Evolutionary conservation across 2,888 invertebrate species (phyloP).

Genomic region (Lamproptera curius): DNA sequence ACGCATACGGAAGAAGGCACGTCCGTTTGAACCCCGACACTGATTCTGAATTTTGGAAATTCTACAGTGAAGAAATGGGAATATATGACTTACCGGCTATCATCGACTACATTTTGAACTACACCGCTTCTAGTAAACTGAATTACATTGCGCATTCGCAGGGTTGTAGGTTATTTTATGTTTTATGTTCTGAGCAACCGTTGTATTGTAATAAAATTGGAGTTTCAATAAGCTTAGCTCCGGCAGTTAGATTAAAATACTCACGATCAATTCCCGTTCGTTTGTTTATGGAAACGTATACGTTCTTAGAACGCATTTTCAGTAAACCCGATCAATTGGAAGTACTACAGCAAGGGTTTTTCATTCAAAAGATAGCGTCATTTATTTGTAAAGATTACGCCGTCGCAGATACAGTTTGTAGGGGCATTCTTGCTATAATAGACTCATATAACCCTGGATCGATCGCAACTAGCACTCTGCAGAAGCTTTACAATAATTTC

Average conservation of each 20-base stretch:
- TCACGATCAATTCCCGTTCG: conserved; percentile 45
- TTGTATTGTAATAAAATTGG: conserved; percentile 81
- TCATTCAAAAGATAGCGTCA: background rate
- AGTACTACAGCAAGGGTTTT: background rate
- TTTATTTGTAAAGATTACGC: background rate
- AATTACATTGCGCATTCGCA: conserved; percentile 85
- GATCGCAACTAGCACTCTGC: background rate
- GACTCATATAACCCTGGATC: conserved; percentile 14
- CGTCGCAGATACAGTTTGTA: conserved; percentile 3
- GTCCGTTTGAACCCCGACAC: conserved; percentile 42
- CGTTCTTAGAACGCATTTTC: background rate
- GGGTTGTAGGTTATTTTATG: conserved; percentile 82
- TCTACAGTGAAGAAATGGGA: conserved; percentile 86
- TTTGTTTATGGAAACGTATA: conserved; percentile 25
- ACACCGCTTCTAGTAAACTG: conserved; percentile 40
- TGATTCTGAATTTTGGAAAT: conserved; percentile 66
- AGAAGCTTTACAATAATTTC: conserved; percentile 40
- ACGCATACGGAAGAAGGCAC: conserved; percentile 75
- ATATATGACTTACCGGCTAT: conserved; percentile 84
- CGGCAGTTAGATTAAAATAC: conserved; percentile 71
- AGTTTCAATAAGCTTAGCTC: conserved; percentile 80
- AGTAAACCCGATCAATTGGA: conserved; percentile 3
- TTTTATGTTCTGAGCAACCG: conserved; percentile 80
- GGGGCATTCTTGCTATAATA: background rate
- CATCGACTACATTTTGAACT: conserved; percentile 47